Evolutionary conservation across 2,113 vertebrate genomes (phyloP).

Genomic region (Leucopsar rothschildi): DNA sequence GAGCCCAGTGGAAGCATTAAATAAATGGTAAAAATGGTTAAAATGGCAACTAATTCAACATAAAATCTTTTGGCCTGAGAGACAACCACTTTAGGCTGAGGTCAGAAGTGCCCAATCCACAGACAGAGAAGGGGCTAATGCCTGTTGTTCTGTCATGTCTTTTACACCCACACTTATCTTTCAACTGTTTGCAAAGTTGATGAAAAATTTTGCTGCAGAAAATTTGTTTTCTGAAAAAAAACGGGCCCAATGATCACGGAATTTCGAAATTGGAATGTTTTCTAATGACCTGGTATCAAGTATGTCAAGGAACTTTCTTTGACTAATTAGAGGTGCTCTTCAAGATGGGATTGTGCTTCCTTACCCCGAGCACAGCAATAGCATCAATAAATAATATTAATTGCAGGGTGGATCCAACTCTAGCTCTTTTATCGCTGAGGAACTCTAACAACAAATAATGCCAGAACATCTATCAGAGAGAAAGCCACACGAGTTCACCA

Average conservation of each 20-base stretch:
- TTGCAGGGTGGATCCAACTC: background rate
- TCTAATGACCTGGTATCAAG: background rate
- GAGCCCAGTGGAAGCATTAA: background rate
- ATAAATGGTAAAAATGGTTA: background rate
- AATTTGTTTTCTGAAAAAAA: background rate
- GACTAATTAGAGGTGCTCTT: background rate
- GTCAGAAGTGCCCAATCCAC: background rate
- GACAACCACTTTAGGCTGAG: background rate
- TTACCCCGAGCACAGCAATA: background rate
- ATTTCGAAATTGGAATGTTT: background rate
- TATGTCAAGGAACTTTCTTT: background rate
- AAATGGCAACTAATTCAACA: background rate
- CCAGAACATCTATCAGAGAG: background rate
- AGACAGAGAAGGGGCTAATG: no score
- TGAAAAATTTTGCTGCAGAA: background rate
- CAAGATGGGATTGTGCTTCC: background rate
- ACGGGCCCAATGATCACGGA: accelerated
- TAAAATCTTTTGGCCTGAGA: background rate
- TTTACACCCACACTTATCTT: background rate
- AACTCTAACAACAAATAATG: background rate
- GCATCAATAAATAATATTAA: constrained; percentile 38
- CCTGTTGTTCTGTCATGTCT: background rate
- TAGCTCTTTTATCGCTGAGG: background rate
- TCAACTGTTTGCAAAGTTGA: background rate
- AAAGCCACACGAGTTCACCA: background rate